Conservation (phyloP, 2,888 invertebrate species). For the Orthonychiurus folsomi region DNA sequence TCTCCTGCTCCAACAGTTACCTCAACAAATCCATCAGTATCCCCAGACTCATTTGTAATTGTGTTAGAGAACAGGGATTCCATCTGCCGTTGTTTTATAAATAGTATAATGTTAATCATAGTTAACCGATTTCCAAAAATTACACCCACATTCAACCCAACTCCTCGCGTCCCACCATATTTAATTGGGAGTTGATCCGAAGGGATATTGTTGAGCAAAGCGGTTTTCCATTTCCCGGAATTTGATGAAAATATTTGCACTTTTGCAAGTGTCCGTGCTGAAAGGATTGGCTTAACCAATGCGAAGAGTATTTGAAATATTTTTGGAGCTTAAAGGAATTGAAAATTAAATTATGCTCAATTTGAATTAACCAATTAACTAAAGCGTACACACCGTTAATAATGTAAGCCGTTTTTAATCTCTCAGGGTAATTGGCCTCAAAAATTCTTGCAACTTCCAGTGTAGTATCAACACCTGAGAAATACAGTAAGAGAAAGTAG, state of each 20-base stretch:
- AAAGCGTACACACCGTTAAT: slow-evolving; percentile 16
- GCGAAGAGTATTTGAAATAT: slow-evolving; percentile 24
- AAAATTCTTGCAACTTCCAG: slow-evolving; percentile 18
- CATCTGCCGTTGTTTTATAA: too few species aligned
- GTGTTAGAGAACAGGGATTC: neutral
- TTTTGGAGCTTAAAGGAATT: slow-evolving; percentile 16
- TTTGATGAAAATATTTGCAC: slow-evolving; percentile 20
- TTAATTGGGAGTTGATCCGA: slow-evolving; percentile 21
- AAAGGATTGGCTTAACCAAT: slow-evolving; percentile 25
- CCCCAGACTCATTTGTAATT: neutral
- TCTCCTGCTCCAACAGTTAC: slow-evolving; percentile 17
- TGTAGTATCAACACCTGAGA: slow-evolving; percentile 16
- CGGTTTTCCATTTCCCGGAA: slow-evolving; percentile 22
- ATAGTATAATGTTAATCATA: too few species aligned
- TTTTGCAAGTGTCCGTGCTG: slow-evolving; percentile 23
- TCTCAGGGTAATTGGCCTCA: slow-evolving; percentile 21
- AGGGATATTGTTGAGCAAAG: slow-evolving; percentile 21
- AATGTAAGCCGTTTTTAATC: slow-evolving; percentile 16
- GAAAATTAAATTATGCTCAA: neutral
- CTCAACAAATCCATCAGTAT: neutral
- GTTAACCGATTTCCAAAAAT: too few species aligned
- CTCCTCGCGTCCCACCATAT: slow-evolving; percentile 18
- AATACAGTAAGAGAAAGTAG: neutral
- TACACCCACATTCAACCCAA: neutral
- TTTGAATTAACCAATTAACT: neutral